These are phyloP conservation scores for Pegoplata infirma DNA, from an alignment of 2,888 invertebrate species.

Conservation along the genomic window DNA sequence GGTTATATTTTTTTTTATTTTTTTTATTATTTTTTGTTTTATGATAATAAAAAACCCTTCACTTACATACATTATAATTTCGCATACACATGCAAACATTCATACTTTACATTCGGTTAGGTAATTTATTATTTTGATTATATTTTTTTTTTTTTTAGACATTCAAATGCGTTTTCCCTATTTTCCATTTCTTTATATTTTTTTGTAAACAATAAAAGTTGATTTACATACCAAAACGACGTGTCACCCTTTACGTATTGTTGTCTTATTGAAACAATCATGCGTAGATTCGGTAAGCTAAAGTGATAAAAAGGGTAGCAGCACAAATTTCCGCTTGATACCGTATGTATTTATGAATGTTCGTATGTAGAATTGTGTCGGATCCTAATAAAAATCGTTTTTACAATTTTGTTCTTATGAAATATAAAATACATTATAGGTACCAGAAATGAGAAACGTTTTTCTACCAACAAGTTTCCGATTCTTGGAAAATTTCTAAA, in stretches of 20 bases:
- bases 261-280: conserved; percentile 49
- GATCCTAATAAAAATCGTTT: conserved; percentile 31
- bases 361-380: background rate
- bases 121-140: conserved; percentile 78
- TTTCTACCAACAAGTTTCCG: too few species aligned
- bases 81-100: conserved; percentile 14
- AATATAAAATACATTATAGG: background rate
- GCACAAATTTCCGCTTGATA: conserved; percentile 13
- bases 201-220: conserved; percentile 76
- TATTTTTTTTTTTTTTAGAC: conserved; percentile 69
- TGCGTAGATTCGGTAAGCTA: conserved; percentile 40
- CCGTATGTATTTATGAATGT: background rate
- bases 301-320: conserved; percentile 39
- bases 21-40: too few species aligned
- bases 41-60: conserved; percentile 46
- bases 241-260: conserved; percentile 67
- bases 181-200: conserved; percentile 55
- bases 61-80: conserved; percentile 32
- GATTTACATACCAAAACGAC: conserved; percentile 79
- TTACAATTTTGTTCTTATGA: background rate
- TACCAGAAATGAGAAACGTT: too few species aligned
- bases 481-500: too few species aligned
- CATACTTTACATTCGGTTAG: conserved; percentile 70
- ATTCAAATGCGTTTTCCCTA: conserved; percentile 72
- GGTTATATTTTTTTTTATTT: conserved; percentile 48